phyloP scores from a whole-genome alignment of 2,888 invertebrate genomes.

The Calameuta idolon region DNA sequence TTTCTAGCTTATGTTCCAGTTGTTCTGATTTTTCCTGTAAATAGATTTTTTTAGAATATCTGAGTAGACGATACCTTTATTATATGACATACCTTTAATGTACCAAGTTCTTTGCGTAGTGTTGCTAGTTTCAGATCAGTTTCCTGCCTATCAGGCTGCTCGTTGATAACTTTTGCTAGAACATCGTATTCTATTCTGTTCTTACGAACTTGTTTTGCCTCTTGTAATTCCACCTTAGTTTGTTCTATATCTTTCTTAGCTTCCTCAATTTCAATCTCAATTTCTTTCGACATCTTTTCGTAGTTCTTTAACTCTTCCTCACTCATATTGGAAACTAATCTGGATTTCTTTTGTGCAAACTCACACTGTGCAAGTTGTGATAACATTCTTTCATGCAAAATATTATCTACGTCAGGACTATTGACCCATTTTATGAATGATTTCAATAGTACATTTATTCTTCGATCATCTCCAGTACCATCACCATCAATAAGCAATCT shows the following conservation, averaged over 20 bases:
- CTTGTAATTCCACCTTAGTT: conserved; percentile 82
- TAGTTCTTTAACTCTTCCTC: conserved; percentile 87
- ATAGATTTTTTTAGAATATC: conserved; percentile 14
- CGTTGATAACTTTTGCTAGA: conserved; percentile 88
- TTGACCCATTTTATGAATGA: conserved; percentile 86
- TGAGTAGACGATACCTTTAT: not conserved
- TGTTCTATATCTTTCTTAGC: conserved; percentile 85
- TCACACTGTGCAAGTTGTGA: conserved; percentile 89
- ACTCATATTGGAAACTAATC: conserved; percentile 84
- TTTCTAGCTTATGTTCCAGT: conserved; percentile 81
- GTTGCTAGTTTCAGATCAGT: conserved; percentile 78
- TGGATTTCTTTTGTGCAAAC: conserved; percentile 87
- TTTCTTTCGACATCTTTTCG: conserved; percentile 79
- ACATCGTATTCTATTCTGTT: conserved; percentile 95
- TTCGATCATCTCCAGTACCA: conserved; percentile 94
- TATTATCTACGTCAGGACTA: conserved; percentile 69
- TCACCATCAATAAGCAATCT: conserved; percentile 95
- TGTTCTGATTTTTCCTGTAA: conserved; percentile 77
- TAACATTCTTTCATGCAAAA: conserved; percentile 81
- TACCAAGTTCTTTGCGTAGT: conserved; percentile 79
- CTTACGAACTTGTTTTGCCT: conserved; percentile 88
- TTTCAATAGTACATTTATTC: conserved; percentile 87
- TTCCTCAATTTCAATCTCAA: conserved; percentile 82
- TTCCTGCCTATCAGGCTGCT: conserved; percentile 89
- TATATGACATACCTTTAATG: conserved; percentile 68